Conservation (phyloP, 2,888 invertebrate genomes). For the Dolichopus griseipennis region DNA sequence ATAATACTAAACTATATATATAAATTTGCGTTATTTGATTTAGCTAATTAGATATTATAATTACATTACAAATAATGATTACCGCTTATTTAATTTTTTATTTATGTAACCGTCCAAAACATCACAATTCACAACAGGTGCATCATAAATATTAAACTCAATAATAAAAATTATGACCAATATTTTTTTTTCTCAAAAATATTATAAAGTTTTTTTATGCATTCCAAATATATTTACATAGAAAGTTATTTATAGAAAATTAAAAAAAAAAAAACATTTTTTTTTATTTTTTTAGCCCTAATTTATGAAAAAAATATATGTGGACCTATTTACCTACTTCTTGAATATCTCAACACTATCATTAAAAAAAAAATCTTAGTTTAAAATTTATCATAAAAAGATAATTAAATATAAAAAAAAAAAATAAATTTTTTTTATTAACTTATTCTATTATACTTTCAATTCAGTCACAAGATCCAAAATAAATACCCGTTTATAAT, state of each 20-base stretch:
- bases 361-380: background rate
- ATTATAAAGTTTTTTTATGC: background rate
- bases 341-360: background rate
- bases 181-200: background rate
- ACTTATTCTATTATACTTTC: no score
- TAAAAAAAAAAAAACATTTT: no score
- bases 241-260: background rate
- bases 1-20: no score
- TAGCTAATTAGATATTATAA: no score
- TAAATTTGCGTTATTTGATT: no score
- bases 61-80: no score
- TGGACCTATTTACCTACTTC: constrained; percentile 2
- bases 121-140: background rate
- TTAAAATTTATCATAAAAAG: background rate
- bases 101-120: background rate
- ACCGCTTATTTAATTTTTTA: no score
- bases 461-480: background rate
- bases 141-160: background rate
- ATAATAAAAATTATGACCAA: background rate
- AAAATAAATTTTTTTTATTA: background rate
- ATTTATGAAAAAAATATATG: background rate
- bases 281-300: background rate
- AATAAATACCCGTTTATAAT: background rate
- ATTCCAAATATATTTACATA: background rate
- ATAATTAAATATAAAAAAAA: background rate